Percentiles rank a stretch among this genome's conserved stretches.
Conservation (phyloP, 2,888 invertebrate genomes). For the Cremastinae sp. region DNA sequence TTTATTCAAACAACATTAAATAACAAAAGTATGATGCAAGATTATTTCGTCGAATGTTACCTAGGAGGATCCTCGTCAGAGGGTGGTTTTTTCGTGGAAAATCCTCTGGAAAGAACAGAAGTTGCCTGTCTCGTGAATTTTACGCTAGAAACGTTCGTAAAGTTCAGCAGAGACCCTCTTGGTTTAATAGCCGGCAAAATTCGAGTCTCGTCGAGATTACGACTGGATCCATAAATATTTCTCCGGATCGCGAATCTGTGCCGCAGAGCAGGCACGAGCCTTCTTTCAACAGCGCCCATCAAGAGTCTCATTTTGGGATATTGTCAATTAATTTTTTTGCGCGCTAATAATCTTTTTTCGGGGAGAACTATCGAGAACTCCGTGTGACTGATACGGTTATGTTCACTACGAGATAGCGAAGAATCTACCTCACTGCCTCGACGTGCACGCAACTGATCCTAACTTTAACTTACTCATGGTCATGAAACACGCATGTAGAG, state of each 20-base stretch:
- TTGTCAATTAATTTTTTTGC: constrained; percentile 1
- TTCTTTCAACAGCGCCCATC: constrained; percentile 67
- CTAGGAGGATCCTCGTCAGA: constrained; percentile 68
- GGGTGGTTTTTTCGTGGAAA: constrained; percentile 68
- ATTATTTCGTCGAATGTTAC: constrained; percentile 57
- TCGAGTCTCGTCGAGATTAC: constrained; percentile 35
- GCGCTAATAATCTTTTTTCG: not conserved
- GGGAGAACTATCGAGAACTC: constrained; percentile 1
- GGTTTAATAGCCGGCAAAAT: constrained; percentile 59
- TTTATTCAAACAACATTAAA: not conserved
- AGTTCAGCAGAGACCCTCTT: constrained; percentile 42
- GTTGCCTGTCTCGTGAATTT: constrained; percentile 58
- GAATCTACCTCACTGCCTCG: too few species aligned
- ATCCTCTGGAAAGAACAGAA: constrained; percentile 65
- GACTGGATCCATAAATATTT: constrained; percentile 63
- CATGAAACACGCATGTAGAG: too few species aligned
- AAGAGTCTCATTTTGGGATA: constrained; percentile 66
- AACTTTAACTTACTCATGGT: too few species aligned
- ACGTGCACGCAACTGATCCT: too few species aligned
- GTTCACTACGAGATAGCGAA: too few species aligned
- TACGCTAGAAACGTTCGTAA: constrained; percentile 50
- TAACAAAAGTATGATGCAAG: too few species aligned
- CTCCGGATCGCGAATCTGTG: constrained; percentile 67
- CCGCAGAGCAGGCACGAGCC: constrained; percentile 70
- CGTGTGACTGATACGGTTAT: not conserved